Percentiles rank a stretch among this genome's conserved stretches.
Conservation (phyloP, 30 jellyfish, hydroid and myxozoan genomes). For the Mastigias papua region DNA sequence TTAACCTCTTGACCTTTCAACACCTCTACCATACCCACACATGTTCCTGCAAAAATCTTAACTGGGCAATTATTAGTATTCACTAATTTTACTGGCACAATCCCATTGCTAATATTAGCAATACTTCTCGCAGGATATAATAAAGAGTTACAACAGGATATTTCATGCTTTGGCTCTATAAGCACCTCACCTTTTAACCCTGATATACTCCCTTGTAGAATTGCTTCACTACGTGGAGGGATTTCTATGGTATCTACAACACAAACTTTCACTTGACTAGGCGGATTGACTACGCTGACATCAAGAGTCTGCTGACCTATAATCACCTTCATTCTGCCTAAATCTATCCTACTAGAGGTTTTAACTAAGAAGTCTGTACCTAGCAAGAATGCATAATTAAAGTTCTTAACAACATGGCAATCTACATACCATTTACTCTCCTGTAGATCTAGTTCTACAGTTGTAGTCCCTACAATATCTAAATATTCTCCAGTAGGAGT, state of each 20-base stretch:
- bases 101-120: neutral
- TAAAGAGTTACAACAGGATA: conserved; percentile 37
- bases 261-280: conserved; percentile 29
- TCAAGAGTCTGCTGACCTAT: conserved; percentile 21
- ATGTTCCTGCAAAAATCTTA: conserved; percentile 25
- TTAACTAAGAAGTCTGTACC: conserved; percentile 42
- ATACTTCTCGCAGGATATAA: conserved; percentile 43
- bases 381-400: conserved; percentile 14
- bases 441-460: conserved; percentile 27
- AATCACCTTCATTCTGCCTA: neutral
- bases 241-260: conserved; percentile 42
- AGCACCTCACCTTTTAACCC: conserved; percentile 36
- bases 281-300: conserved; percentile 22
- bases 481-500: conserved; percentile 46
- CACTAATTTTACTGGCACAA: conserved; percentile 1
- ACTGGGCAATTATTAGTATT: conserved; percentile 38
- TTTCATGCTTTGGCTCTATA: conserved; percentile 54
- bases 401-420: conserved; percentile 36
- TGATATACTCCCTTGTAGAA: neutral
- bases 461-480: conserved; percentile 53
- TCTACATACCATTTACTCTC: conserved; percentile 42
- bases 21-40: conserved; percentile 39
- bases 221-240: conserved; percentile 10
- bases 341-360: conserved; percentile 9
- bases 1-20: neutral